Conservation (phyloP, 2,888 invertebrate genomes). For the Cheilosia grossa region DNA sequence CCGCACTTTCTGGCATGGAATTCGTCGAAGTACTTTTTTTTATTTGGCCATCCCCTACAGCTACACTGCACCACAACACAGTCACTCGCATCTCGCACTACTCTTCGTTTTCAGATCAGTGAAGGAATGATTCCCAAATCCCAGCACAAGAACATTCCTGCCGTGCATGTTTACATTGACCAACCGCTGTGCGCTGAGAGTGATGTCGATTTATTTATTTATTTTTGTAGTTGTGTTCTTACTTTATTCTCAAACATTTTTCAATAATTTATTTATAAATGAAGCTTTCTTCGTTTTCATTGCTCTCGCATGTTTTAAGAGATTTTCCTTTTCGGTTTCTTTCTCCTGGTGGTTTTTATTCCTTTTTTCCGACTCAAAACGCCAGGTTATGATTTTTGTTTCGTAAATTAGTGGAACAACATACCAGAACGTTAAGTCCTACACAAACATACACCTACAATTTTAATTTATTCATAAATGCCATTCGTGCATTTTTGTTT, state of each 20-base stretch:
- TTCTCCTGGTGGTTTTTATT: slow-evolving; percentile 11
- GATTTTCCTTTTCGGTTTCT: slow-evolving; percentile 11
- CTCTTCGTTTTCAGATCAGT: slow-evolving; percentile 25
- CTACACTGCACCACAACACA: slow-evolving; percentile 9
- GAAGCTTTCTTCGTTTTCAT: slow-evolving; percentile 50
- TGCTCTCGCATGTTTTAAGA: slow-evolving; percentile 36
- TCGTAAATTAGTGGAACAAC: slow-evolving; percentile 30
- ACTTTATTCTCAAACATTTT: slow-evolving; percentile 62
- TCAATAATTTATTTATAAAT: slow-evolving; percentile 63
- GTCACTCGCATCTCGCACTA: neutral
- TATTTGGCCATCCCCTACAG: slow-evolving; percentile 28
- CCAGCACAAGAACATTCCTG: slow-evolving; percentile 47
- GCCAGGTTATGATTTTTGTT: slow-evolving; percentile 25
- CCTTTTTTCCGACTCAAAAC: slow-evolving; percentile 16
- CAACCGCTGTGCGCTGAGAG: slow-evolving; percentile 59
- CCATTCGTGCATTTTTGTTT: too few relatives aligned
- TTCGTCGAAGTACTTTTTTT: neutral
- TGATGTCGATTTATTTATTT: slow-evolving; percentile 65
- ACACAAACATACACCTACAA: neutral
- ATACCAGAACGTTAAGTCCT: slow-evolving; percentile 5
- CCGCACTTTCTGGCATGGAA: slow-evolving; percentile 2
- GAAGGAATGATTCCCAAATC: slow-evolving; percentile 42
- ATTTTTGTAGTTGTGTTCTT: slow-evolving; percentile 45
- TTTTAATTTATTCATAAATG: too few relatives aligned
- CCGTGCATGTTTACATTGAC: slow-evolving; percentile 65